These are phyloP conservation scores for Pteronura brasiliensis DNA, from an alignment of 2,113 vertebrate species.

Conservation along the genomic window DNA sequence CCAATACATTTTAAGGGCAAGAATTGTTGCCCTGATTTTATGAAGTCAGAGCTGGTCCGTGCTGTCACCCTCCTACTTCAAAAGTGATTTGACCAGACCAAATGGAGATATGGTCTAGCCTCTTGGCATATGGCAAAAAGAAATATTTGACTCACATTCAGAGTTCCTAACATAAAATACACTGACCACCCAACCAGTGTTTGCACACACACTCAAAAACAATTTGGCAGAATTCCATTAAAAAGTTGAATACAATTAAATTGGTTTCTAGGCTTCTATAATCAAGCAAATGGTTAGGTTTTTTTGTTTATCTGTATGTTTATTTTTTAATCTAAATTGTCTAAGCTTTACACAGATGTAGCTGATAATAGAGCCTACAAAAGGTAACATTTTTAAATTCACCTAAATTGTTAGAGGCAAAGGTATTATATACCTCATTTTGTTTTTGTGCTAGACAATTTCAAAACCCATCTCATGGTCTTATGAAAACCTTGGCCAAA, in stretches of 20 bases:
- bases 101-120: neutral
- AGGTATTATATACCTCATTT: neutral
- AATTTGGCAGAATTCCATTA: conserved; percentile 39
- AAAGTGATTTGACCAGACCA: neutral
- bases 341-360: neutral
- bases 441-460: conserved; percentile 45
- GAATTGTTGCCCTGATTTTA: neutral
- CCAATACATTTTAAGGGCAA: neutral
- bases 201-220: neutral
- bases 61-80: neutral
- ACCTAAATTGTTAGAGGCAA: conserved; percentile 1
- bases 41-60: neutral
- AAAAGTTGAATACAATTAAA: conserved; percentile 47
- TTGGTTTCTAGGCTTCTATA: neutral
- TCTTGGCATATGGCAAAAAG: neutral
- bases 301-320: neutral
- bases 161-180: neutral
- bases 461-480: neutral
- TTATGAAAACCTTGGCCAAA: conserved; percentile 38
- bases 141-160: conserved; percentile 4
- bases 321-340: conserved; percentile 14
- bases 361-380: neutral
- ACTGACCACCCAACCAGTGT: neutral
- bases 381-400: conserved; percentile 8
- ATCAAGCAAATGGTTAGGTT: conserved; percentile 20